phyloP scores from a whole-genome alignment of 1,140 invertebrate species.

The Eriocheir sinensis region DNA sequence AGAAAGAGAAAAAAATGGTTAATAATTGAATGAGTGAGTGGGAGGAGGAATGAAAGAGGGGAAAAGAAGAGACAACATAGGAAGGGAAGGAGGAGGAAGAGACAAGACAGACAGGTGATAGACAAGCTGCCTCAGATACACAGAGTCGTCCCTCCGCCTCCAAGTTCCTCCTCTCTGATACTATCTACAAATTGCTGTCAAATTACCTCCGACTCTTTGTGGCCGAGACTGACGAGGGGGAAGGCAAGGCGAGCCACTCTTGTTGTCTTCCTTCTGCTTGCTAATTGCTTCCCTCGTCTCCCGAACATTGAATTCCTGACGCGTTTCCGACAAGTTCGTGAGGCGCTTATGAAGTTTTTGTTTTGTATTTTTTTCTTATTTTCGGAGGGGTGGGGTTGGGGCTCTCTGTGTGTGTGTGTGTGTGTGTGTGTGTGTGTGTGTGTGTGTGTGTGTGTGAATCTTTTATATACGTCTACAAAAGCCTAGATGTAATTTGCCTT shows the following conservation, averaged over 20 bases:
- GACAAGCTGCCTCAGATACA: not conserved
- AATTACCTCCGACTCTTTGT: not conserved
- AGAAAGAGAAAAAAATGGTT: too few species aligned
- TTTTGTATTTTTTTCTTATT: too few species aligned
- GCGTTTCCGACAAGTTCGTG: not conserved
- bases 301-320: not conserved
- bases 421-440: not conserved
- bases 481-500: not conserved
- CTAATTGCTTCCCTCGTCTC: not conserved
- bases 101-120: not conserved
- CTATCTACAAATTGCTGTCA: slow-evolving; percentile 13
- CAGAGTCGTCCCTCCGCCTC: not conserved
- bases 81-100: not conserved
- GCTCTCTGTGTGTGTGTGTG: slow-evolving; percentile 26
- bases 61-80: too few species aligned
- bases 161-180: not conserved
- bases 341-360: slow-evolving; percentile 24
- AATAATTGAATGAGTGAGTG: too few species aligned
- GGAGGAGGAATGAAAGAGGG: not conserved
- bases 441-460: slow-evolving; percentile 15
- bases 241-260: not conserved
- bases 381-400: too few species aligned
- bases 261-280: not conserved
- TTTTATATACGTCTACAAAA: not conserved
- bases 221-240: not conserved